Base-by-base conservation (phyloP, 2,888 invertebrate species). In the Mythimna lalbum region DNA sequence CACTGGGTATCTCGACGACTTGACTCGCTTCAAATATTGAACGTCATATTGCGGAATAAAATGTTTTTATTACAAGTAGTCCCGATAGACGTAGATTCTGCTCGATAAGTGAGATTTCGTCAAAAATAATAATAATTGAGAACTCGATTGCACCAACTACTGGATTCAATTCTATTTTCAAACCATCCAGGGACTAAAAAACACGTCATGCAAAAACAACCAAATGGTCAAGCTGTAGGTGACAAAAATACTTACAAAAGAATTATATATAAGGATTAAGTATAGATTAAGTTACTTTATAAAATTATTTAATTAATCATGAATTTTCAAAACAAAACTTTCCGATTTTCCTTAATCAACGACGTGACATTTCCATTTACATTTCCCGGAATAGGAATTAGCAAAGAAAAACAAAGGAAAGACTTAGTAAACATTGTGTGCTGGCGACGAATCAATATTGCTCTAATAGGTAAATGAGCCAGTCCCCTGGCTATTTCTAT, bases 401-500 rank as follows among this genome's bases (percentile, higher is more conserved):
- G 6, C 14, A 39, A 55, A 33, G 49, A 52, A 36, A 75, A 62
- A 36, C 21, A 50, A 43, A 36, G 19, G 14, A 69, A 19, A 39
- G 27, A 43, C 21, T 39, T 36, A 27, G 53, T 49, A 39, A 36
- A 53, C 57, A 53, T 19, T 71, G 36, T 71, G 36, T 27, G 14
- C n/a, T 43, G 39, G 63, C 36, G 63, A 57, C 70, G 66, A 76
- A 82, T 82, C 81, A 78, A 83, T 83, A 82, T 63, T 56, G 63
- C 43, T 81, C 53, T 78, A 78, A 66, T 78, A 80, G 73, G 78
- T 74, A 78, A 80, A 81, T 74, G 73, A 73, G 76, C 33, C 23
- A 59, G 69, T 74, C 85, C 85, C 76, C 74, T 69, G 77, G 65
- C 83, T 84, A 76, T 78, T 80, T 82, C 78, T 82, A 83, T 84